Percentiles rank a stretch among this genome's conserved stretches.
Conservation (phyloP, 2,888 invertebrate genomes). For the Plagiodera versicolora region DNA sequence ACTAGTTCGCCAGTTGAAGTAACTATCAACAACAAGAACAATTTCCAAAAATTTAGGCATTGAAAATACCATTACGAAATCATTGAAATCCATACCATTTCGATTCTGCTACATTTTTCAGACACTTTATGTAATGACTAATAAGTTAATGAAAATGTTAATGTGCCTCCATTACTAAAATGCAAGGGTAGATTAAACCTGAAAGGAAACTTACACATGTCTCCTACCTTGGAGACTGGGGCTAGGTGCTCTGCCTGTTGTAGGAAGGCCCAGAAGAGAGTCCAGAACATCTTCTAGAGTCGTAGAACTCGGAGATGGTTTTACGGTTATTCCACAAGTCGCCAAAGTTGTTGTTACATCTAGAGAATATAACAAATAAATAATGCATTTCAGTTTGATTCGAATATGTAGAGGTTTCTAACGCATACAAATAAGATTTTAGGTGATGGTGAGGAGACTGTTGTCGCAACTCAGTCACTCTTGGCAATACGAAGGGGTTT, state of each 20-base stretch:
- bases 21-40: too few species aligned
- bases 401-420: too few species aligned
- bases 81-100: too few species aligned
- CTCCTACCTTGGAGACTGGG: conserved; percentile 69
- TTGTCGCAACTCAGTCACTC: too few species aligned
- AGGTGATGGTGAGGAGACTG: too few species aligned
- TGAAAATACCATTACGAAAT: too few species aligned
- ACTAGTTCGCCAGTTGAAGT: too few species aligned
- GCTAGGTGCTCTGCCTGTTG: conserved; percentile 76
- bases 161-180: conserved; percentile 6
- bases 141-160: not conserved
- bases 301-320: conserved; percentile 77
- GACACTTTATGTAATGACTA: too few species aligned
- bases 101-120: too few species aligned
- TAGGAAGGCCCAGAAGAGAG: conserved; percentile 84
- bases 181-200: conserved; percentile 49
- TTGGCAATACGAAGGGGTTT: too few species aligned
- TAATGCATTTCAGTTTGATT: not conserved
- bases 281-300: conserved; percentile 93
- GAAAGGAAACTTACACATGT: conserved; percentile 77
- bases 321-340: conserved; percentile 56
- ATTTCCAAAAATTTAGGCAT: too few species aligned
- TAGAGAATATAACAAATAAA: conserved; percentile 37
- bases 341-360: conserved; percentile 54
- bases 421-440: too few species aligned